phyloP scores from a whole-genome alignment of 2,888 invertebrate genomes.

The Chrysopilus asiliformis region DNA sequence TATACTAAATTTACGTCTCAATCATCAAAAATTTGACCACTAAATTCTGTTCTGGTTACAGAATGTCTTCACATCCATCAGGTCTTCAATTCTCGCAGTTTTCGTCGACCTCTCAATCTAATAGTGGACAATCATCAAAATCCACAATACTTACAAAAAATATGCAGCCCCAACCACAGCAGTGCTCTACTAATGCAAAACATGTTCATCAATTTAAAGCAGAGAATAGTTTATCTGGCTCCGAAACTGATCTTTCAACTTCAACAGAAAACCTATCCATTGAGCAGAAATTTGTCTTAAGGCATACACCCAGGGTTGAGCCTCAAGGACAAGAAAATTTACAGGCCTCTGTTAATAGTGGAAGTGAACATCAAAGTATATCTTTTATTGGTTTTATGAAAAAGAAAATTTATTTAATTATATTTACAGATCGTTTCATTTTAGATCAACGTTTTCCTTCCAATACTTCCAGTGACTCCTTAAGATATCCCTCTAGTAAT shows the following conservation, averaged over 20 bases:
- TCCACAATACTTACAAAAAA: constrained; percentile 12
- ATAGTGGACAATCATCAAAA: no score
- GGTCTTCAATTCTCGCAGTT: no score
- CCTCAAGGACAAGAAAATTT: constrained; percentile 84
- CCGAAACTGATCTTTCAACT: constrained; percentile 81
- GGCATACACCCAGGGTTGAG: constrained; percentile 57
- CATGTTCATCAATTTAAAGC: constrained; percentile 10
- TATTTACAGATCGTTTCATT: constrained; percentile 13
- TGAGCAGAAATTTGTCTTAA: constrained; percentile 70
- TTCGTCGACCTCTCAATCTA: no score
- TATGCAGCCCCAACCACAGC: constrained; percentile 12
- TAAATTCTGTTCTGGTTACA: no score
- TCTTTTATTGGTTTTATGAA: no score
- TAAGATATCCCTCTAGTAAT: constrained; percentile 16
- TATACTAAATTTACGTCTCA: no score
- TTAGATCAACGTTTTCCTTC: constrained; percentile 16
- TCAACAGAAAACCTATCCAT: constrained; percentile 80
- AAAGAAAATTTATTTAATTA: no score
- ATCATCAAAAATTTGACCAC: no score
- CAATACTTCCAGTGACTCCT: constrained; percentile 16
- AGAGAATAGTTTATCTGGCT: constrained; percentile 49
- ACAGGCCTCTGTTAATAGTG: constrained; percentile 31
- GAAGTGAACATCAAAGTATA: constrained; percentile 15
- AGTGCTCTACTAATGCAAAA: constrained; percentile 5
- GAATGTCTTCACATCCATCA: no score